These are phyloP conservation scores for Parazoanthus swiftii DNA, from an alignment of 92 coral and sea anemone genomes.

Conservation along the genomic window DNA sequence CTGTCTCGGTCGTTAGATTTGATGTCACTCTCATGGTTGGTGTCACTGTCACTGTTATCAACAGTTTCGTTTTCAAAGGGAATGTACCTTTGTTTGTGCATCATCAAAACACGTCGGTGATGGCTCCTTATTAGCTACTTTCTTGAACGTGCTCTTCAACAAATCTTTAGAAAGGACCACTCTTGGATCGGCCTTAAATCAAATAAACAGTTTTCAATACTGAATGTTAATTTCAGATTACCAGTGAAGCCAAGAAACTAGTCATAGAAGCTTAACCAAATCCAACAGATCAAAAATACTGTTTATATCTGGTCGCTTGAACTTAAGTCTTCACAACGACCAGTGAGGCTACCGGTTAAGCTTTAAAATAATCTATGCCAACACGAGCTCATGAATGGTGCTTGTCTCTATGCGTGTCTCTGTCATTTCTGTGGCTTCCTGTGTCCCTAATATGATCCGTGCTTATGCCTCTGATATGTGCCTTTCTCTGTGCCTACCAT, in stretches of 20 bases:
- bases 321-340: no score
- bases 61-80: no score
- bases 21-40: no score
- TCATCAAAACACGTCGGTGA: conserved; percentile 91
- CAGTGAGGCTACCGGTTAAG: no score
- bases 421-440: not conserved
- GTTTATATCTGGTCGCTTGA: no score
- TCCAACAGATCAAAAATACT: not conserved
- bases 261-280: not conserved
- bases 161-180: conserved; percentile 78
- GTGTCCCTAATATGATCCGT: not conserved
- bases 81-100: conserved; percentile 76
- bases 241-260: not conserved
- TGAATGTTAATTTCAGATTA: not conserved
- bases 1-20: no score
- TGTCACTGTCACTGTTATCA: no score
- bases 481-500: not conserved
- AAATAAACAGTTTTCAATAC: not conserved
- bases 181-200: conserved; percentile 81
- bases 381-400: no score
- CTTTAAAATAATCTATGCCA: not conserved
- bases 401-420: not conserved
- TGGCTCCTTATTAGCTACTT: conserved; percentile 76
- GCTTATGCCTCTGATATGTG: not conserved
- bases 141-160: conserved; percentile 73